Conservation (phyloP, 1,140 invertebrate genomes). For the Oryzaephilus surinamensis region DNA sequence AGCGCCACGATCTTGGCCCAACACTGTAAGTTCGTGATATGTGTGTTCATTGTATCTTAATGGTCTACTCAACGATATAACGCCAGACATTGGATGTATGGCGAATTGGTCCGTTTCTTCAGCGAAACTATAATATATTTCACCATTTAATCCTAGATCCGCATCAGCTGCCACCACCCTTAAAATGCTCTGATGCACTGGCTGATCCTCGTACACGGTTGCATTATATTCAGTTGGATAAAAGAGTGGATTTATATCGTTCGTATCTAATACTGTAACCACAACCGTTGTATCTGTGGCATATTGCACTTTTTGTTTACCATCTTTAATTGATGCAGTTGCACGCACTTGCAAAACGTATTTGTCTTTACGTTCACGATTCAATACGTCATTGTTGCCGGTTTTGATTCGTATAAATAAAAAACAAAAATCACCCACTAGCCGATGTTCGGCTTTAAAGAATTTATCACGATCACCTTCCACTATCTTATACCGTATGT, state of each 20-base stretch:
- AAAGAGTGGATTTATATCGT: conserved; percentile 88
- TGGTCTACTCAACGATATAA: conserved; percentile 72
- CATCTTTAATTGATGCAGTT: conserved; percentile 47
- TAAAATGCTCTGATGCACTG: conserved; percentile 66
- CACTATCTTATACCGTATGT: conserved; percentile 72
- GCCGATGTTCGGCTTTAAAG: conserved; percentile 81
- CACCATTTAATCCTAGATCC: conserved; percentile 85
- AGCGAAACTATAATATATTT: conserved; percentile 92
- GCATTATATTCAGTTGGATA: conserved; percentile 77
- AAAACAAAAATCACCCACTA: conserved; percentile 90
- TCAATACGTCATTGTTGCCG: conserved; percentile 72
- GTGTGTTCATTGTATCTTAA: conserved; percentile 58
- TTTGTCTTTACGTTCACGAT: conserved; percentile 77
- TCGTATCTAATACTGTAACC: conserved; percentile 77
- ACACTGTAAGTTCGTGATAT: conserved; percentile 63
- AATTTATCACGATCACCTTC: conserved; percentile 78
- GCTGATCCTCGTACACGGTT: conserved; percentile 80
- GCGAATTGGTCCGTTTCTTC: conserved; percentile 75
- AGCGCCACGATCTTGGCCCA: conserved; percentile 74
- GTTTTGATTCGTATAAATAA: conserved; percentile 77
- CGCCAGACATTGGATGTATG: conserved; percentile 83
- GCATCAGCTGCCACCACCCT: conserved; percentile 83
- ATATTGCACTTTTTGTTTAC: conserved; percentile 43
- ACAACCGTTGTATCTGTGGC: conserved; percentile 65
- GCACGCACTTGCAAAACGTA: conserved; percentile 77